phyloP scores from a whole-genome alignment of 92 coral and sea anemone genomes.

The Blastomussa wellsi region DNA sequence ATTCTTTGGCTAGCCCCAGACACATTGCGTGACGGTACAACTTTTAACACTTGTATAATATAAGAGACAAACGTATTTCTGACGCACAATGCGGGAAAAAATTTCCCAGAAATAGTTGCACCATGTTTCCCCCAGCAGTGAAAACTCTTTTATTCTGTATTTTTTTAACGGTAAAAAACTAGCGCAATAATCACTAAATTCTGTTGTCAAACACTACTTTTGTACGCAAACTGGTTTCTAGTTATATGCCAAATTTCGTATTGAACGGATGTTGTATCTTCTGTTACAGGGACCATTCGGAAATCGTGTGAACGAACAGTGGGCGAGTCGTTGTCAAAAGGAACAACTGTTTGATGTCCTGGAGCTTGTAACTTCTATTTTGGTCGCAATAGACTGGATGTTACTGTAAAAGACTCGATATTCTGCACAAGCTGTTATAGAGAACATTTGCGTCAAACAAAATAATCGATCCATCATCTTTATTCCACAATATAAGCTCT shows the following conservation, averaged over 20 bases:
- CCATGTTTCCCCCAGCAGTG: no score
- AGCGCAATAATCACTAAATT: not conserved
- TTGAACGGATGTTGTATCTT: not conserved
- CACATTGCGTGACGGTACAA: not conserved
- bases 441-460: not conserved
- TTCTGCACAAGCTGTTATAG: not conserved
- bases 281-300: constrained; percentile 4
- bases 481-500: not conserved
- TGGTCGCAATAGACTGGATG: not conserved
- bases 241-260: not conserved
- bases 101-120: no score
- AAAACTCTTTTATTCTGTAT: not conserved
- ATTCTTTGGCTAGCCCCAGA: not conserved
- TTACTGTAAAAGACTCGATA: not conserved
- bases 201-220: not conserved
- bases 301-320: constrained; percentile 3
- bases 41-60: no score
- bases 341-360: not conserved
- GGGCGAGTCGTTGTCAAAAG: not conserved
- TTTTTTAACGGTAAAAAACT: not conserved
- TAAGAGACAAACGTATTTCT: not conserved
- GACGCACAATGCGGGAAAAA: not conserved
- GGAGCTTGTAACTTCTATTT: not conserved
- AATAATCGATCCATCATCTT: not conserved
- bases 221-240: not conserved